Evolutionary conservation across 2,888 invertebrate species (phyloP), one percentile per base, ranked within the genome.

Genomic region (Pimpla rufipes): DNA sequence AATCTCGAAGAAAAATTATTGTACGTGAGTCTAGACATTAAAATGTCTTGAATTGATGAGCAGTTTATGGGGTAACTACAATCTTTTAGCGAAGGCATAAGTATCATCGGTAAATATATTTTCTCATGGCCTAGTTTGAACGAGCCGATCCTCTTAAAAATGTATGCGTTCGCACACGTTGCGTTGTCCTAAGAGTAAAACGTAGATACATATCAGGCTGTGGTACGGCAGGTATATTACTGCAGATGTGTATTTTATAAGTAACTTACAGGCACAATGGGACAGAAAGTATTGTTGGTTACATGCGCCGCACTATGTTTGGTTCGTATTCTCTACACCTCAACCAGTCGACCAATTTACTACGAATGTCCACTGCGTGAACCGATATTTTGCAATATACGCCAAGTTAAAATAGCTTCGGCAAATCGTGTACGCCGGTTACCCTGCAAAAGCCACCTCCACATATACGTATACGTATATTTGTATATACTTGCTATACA

Each of bases 311-410:
- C 68, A 45, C 70, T 59, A 67, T 67, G 71, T 66, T 66, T 73
- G 71, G 59, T 40, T 29, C 35, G 23, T 52, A 29, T 11, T 37
- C 67, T 67, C 67, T 67, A 21, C 8, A 67, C 64, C 79, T 75
- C 64, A 71, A 45, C 75, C 79, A 73, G 52, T 68, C 68, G 64
- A 70, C 75, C 82, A 83, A 83, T 83, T 79, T 79, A 79, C 82
- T 66, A 75, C 64, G 52, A 52, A 21, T 71, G 82, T 71, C 70
- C 82, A 70, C 70, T 68, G 82, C 74, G 78, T 50, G 23, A 66
- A 70, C 79, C 79, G 79, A 79, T 83, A 83, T 83, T 83, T 83
- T 83, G 75, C 79, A 83, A 83, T 83, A 79, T 79, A 79, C 74
- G 70, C 79, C 70, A 83, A 79, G 75, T 79, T 79, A 64, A 79